Base-by-base conservation (phyloP, 2,797 vertebrate genomes). In the Gallinago stenura region DNA sequence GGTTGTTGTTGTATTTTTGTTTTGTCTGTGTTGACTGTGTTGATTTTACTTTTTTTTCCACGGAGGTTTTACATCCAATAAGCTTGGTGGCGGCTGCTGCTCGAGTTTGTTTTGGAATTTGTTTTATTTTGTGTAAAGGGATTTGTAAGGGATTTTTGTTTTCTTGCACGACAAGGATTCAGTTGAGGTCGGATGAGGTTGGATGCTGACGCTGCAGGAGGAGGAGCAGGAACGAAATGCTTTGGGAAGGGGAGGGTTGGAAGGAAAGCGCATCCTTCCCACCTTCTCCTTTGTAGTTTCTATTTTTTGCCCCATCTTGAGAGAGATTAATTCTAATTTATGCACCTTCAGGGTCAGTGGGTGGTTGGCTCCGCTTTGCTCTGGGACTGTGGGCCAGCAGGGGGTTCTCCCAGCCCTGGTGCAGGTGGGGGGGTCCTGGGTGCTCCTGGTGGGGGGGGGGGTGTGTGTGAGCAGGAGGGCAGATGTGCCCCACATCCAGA, bases 131-230 rank as follows among this genome's bases (percentile, higher is more conserved):
- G 25, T 16, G 54, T 72, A 65, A 85, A 86, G 64, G 56, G 76
- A 65, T 87, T 94, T 94, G 64, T 39, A 86, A 76, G 79, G 37
- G 75, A 69, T 75, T 89, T 92, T 82, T 73, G 25, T 80, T 77
- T 89, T 37, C 56, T 73, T 35, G 31, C 51, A 15, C 24, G 72
- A 7, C n/a, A 33, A 4, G 45, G 82, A 82, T 87, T 81, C 87
- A 70, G 46, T 8, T 24, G 76, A 69, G 51, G 10, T 68, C 72
- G 62, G 64, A 7, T 71, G 37, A 39, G 37, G 37, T 78, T 64
- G 56, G 72, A 30, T 61, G 83, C 71, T 92, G 89, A 77, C 3
- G 10, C 50, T 90, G 87, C 61, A 66, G 84, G 2, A 26, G 91
- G 43, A 78, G 83, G 43, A 80, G 53, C 48, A 87, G 75, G 30